phyloP scores from a whole-genome alignment of 2,113 vertebrate genomes.

The Nothocercus nigrocapillus region DNA sequence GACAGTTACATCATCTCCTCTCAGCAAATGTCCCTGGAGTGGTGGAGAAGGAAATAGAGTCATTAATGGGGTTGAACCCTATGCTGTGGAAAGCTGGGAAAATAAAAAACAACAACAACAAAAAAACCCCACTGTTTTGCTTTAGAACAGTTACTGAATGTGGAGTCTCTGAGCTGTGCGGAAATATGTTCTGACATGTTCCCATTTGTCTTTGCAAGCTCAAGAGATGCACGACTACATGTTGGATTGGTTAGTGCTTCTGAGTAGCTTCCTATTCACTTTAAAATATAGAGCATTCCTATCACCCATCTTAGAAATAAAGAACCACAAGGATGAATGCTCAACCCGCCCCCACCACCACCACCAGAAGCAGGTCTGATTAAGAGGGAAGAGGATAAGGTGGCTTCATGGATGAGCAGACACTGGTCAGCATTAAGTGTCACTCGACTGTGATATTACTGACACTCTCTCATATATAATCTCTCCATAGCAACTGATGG shows the following conservation, averaged over 20 bases:
- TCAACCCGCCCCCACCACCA: no score
- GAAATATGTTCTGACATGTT: not conserved
- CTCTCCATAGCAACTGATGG: constrained; percentile 56
- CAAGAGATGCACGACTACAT: not conserved
- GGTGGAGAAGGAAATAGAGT: not conserved
- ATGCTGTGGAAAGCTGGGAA: not conserved
- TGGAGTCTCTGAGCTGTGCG: not conserved
- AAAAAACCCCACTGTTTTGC: not conserved
- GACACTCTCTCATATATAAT: not conserved
- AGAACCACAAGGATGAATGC: not conserved
- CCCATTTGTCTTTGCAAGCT: not conserved
- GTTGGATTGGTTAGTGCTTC: not conserved
- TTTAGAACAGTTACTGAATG: not conserved
- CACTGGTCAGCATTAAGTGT: not conserved
- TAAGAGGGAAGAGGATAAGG: not conserved
- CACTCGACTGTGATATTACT: not conserved
- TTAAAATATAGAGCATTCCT: not conserved
- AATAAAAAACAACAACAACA: not conserved
- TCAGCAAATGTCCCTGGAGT: not conserved
- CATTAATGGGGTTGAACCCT: not conserved
- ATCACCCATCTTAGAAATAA: not conserved
- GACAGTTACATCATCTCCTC: not conserved
- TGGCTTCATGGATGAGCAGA: not conserved
- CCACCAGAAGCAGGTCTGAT: not conserved
- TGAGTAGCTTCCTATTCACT: not conserved